A percentile compares a stretch with the other conserved stretches of the same genome.
These are phyloP conservation scores for Geophilus truncorum DNA, from an alignment of 2,888 invertebrate species.

Conservation along the genomic window DNA sequence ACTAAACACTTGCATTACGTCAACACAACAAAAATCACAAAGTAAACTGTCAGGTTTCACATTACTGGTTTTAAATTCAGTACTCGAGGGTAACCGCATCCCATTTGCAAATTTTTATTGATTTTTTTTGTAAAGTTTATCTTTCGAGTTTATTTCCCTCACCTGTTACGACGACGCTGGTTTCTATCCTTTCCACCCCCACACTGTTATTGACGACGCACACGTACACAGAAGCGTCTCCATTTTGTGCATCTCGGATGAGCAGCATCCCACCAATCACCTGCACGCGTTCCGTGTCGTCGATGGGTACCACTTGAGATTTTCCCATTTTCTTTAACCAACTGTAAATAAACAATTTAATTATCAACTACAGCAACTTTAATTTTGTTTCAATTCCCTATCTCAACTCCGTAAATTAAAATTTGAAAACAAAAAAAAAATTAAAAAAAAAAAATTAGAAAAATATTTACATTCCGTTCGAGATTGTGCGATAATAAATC, in stretches of 20 bases:
- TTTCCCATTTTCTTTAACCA: slow-evolving; percentile 56
- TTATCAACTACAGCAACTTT: background rate
- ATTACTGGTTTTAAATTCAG: background rate
- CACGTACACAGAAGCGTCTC: slow-evolving; percentile 88
- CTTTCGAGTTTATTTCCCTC: slow-evolving; percentile 32
- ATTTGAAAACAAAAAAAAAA: background rate
- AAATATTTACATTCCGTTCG: background rate
- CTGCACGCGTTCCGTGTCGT: slow-evolving; percentile 73
- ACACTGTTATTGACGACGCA: slow-evolving; percentile 94
- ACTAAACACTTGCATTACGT: background rate
- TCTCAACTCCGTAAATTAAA: background rate
- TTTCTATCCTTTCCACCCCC: slow-evolving; percentile 85
- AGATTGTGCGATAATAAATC: background rate
- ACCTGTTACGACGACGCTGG: slow-evolving; percentile 83
- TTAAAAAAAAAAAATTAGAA: background rate
- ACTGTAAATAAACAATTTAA: slow-evolving; percentile 28
- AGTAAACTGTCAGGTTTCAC: background rate
- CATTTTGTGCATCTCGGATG: slow-evolving; percentile 85
- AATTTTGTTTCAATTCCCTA: background rate
- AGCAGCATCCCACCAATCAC: slow-evolving; percentile 92
- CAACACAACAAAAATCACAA: background rate
- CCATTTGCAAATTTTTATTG: background rate
- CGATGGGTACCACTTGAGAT: slow-evolving; percentile 66
- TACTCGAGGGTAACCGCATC: too few species aligned
- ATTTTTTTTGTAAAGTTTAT: background rate